Evolutionary conservation across 2,113 vertebrate species (phyloP), one percentile per base, ranked within the genome.

Genomic region (Galeopterus variegatus): DNA sequence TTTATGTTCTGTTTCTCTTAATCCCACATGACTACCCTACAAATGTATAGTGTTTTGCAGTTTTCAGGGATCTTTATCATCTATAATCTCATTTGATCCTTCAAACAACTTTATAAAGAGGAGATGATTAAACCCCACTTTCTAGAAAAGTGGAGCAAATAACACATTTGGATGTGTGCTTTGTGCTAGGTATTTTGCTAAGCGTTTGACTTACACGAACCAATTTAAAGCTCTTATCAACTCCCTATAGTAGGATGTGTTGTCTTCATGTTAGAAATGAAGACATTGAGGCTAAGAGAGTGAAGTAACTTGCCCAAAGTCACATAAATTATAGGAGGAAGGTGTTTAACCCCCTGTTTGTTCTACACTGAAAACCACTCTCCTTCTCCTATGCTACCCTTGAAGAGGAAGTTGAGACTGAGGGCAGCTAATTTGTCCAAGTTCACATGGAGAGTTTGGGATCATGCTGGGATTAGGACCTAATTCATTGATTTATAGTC

Each of bases 81-180:
- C 36, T n/a, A 41, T 50, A 41, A 62, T 95, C 36, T 91, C 54
- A 60, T 70, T 48, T 52, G 58, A 91, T 50, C 89, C 56, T 91
- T 86, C 28, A 54, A 90, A 69, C 18, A 70, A 67, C 13, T 56
- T 69, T 31, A 15, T 21, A 58, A 62, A 11, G 56, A 87, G 9
- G 31, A 65, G n/a, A 48, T 0, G 2, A 48, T 60, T 23, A 76
- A 77, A 50, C 23, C 13, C n/a, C 41, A 21, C 50, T 84, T 88
- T 75, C n/a, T 13, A 73, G 50, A 84, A 79, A 45, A 88, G 60
- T 31, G 12, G 36, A 36, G 13, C 52, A 80, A 64, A 36, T 14
- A 28, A 24, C 33, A 9, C 36, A 26, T 60, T 58, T 60, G 28
- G 52, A 13, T 76, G 17, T 10, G 33, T 70, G 6, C 14, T 69